Evolutionary conservation across 2,888 invertebrate genomes (phyloP).

Genomic region (Thera britannica): DNA sequence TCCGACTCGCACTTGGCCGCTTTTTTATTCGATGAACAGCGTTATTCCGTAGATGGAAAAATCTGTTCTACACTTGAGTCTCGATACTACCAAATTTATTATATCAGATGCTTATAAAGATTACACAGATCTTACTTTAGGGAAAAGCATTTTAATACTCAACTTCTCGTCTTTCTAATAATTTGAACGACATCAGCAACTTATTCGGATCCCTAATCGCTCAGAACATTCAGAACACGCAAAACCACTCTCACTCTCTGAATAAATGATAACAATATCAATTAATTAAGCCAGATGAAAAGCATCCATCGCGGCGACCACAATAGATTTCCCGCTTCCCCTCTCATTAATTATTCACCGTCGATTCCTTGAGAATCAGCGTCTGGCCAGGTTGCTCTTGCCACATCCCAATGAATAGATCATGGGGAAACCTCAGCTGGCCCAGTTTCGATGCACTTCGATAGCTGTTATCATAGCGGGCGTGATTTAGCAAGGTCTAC

Average conservation of each 20-base stretch:
- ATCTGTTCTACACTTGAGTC: too few relatives aligned
- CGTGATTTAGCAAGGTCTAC: too few relatives aligned
- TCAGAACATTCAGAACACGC: conserved; percentile 32
- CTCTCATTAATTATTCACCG: conserved; percentile 71
- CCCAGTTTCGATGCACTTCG: neutral
- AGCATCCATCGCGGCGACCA: conserved; percentile 33
- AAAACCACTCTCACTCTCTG: conserved; percentile 36
- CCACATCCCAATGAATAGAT: conserved; percentile 22
- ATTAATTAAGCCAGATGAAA: conserved; percentile 40
- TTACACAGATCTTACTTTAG: too few relatives aligned
- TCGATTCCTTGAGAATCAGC: conserved; percentile 62
- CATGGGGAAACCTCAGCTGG: conserved; percentile 35
- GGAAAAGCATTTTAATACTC: too few relatives aligned
- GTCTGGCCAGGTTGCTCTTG: conserved; percentile 49
- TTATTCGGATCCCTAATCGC: conserved; percentile 9
- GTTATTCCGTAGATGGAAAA: too few relatives aligned
- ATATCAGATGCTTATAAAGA: too few relatives aligned
- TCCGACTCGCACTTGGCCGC: too few relatives aligned
- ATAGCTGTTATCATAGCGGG: neutral
- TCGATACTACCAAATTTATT: too few relatives aligned
- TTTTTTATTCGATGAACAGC: too few relatives aligned
- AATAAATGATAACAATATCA: conserved; percentile 43
- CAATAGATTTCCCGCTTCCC: conserved; percentile 39
- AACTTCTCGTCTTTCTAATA: neutral
- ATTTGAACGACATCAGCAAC: neutral